Evolutionary conservation across 1,140 invertebrate genomes (phyloP).

Genomic region (Penaeus indicus): DNA sequence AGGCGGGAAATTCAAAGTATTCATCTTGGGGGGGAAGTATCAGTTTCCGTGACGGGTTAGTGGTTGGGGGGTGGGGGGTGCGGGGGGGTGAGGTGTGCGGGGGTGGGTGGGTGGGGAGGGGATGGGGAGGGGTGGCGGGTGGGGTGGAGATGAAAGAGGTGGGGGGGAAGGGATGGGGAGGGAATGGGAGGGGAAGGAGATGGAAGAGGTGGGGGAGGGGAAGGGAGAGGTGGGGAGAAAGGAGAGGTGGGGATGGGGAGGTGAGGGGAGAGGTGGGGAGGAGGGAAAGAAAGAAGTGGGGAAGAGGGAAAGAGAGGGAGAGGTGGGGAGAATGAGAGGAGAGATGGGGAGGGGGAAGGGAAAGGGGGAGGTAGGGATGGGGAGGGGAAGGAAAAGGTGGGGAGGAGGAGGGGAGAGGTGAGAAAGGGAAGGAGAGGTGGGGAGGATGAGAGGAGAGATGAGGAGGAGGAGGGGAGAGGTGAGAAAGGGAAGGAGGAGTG

Average conservation of each 20-base stretch:
- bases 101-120: background rate
- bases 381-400: background rate
- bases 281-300: background rate
- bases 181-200: too few relatives aligned
- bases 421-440: too few relatives aligned
- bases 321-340: background rate
- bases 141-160: too few relatives aligned
- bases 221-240: background rate
- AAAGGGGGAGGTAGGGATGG: background rate
- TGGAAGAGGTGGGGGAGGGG: background rate
- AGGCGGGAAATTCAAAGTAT: slow-evolving; percentile 54
- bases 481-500: too few relatives aligned
- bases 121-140: too few relatives aligned
- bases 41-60: slow-evolving; percentile 31
- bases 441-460: too few relatives aligned
- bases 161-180: background rate
- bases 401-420: background rate
- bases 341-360: background rate
- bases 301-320: background rate
- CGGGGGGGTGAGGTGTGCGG: background rate
- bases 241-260: background rate
- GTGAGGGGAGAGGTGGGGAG: background rate
- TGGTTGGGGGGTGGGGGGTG: background rate
- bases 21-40: slow-evolving; percentile 54
- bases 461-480: background rate